Conservation (phyloP, 2,888 invertebrate genomes). For the Netelia virgata region DNA sequence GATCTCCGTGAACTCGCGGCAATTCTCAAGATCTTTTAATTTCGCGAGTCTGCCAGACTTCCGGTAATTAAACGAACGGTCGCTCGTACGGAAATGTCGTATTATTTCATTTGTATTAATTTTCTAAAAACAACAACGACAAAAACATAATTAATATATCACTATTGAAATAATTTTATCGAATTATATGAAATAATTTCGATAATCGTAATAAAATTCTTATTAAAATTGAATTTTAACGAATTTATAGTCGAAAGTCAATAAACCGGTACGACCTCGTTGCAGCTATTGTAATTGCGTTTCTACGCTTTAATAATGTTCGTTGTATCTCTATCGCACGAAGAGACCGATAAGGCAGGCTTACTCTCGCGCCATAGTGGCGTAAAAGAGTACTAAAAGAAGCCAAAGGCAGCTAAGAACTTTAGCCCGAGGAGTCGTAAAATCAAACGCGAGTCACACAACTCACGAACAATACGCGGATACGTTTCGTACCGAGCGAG, state of each 20-base stretch:
- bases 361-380: not conserved
- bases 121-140: too few species aligned
- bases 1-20: conserved; percentile 17
- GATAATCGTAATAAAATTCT: too few species aligned
- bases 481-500: conserved; percentile 34
- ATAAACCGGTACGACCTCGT: too few species aligned
- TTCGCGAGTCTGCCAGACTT: conserved; percentile 26
- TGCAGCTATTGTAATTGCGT: conserved; percentile 1
- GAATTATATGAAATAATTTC: too few species aligned
- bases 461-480: conserved; percentile 51
- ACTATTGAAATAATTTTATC: too few species aligned
- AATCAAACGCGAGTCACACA: conserved; percentile 42
- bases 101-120: not conserved
- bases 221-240: too few species aligned
- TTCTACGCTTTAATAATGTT: conserved; percentile 12
- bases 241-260: too few species aligned
- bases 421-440: conserved; percentile 54
- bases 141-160: too few species aligned
- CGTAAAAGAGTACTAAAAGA: not conserved
- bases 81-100: not conserved
- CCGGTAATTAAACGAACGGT: conserved; percentile 2
- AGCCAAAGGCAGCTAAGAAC: conserved; percentile 36
- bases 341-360: conserved; percentile 32
- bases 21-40: not conserved
- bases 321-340: conserved; percentile 20